Evolutionary conservation across 2,797 vertebrate genomes (phyloP).

Genomic region (Microctenopoma lineatum): DNA sequence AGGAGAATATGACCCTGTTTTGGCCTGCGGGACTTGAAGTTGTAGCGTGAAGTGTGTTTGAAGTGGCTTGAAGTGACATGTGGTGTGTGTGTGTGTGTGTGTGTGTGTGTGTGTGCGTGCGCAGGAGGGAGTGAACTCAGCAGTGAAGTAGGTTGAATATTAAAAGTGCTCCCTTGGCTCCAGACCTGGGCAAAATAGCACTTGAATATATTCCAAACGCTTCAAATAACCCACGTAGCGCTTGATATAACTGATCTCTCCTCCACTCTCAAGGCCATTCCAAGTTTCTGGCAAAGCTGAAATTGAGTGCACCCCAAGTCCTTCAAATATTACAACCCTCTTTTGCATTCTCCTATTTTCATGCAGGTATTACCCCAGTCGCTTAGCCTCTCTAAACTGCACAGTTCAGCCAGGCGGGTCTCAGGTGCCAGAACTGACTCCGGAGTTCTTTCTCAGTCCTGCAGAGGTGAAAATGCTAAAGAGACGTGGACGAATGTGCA

Average conservation of each 20-base stretch:
- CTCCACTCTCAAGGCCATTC: slow-evolving; percentile 43
- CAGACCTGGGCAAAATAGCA: slow-evolving; percentile 63
- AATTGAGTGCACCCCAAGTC: slow-evolving; percentile 50
- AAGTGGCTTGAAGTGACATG: slow-evolving; percentile 66
- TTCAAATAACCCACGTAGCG: slow-evolving; percentile 60
- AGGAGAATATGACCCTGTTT: slow-evolving; percentile 72
- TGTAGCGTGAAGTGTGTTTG: slow-evolving; percentile 65
- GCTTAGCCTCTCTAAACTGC: slow-evolving; percentile 63
- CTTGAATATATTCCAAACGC: slow-evolving; percentile 69
- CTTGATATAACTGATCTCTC: slow-evolving; percentile 49
- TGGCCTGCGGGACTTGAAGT: slow-evolving; percentile 58
- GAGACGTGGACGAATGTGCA: slow-evolving; percentile 24
- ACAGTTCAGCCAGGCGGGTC: slow-evolving; percentile 39
- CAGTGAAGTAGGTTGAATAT: slow-evolving; percentile 73
- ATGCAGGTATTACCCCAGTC: slow-evolving; percentile 49
- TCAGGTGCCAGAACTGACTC: slow-evolving; percentile 48
- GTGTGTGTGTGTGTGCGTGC: slow-evolving; percentile 29
- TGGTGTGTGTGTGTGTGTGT: slow-evolving; percentile 42
- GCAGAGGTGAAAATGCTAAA: slow-evolving; percentile 30
- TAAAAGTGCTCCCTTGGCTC: slow-evolving; percentile 66
- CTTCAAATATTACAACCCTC: slow-evolving; percentile 47
- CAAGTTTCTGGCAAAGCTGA: slow-evolving; percentile 37
- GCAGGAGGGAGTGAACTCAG: slow-evolving; percentile 40
- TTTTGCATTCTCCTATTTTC: slow-evolving; percentile 45
- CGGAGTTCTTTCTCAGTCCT: slow-evolving; percentile 26